Percentiles rank a stretch among this genome's conserved stretches.
phyloP scores from a whole-genome alignment of 2,888 invertebrate species.

The Petrophora chlorosata region DNA sequence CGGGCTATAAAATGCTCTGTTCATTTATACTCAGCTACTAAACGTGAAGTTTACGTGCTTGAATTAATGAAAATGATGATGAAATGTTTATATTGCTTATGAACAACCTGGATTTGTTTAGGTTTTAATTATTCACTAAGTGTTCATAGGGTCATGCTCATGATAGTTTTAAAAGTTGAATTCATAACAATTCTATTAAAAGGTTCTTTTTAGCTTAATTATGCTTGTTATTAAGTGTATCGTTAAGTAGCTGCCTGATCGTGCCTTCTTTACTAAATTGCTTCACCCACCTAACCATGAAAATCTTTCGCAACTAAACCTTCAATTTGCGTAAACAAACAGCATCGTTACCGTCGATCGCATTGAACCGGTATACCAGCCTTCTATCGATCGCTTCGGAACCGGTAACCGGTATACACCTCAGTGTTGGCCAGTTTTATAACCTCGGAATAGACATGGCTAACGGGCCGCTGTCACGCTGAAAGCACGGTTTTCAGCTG shows the following conservation, averaged over 20 bases:
- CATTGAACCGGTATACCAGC: too few species aligned
- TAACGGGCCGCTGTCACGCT: slow-evolving; percentile 56
- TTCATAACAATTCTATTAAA: too few species aligned
- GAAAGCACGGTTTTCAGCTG: slow-evolving; percentile 66
- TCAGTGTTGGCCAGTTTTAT: slow-evolving; percentile 30
- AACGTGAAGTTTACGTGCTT: neutral
- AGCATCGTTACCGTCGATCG: slow-evolving; percentile 31
- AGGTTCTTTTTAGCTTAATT: too few species aligned
- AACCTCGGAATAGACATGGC: slow-evolving; percentile 36
- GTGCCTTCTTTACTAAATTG: neutral
- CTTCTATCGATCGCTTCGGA: slow-evolving; percentile 21
- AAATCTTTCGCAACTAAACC: slow-evolving; percentile 15
- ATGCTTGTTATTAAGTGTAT: too few species aligned
- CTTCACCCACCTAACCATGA: slow-evolving; percentile 1
- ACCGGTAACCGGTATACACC: slow-evolving; percentile 18
- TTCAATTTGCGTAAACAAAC: slow-evolving; percentile 17
- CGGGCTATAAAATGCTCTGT: neutral
- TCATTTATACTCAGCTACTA: neutral
- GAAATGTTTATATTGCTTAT: neutral
- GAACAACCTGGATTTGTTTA: neutral
- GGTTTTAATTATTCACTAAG: too few species aligned
- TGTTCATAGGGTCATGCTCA: too few species aligned
- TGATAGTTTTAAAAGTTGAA: too few species aligned
- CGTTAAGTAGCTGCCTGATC: too few species aligned
- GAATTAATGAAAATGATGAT: neutral